Base-by-base conservation (phyloP, 2,797 vertebrate species). In the Propithecus perrieri region DNA sequence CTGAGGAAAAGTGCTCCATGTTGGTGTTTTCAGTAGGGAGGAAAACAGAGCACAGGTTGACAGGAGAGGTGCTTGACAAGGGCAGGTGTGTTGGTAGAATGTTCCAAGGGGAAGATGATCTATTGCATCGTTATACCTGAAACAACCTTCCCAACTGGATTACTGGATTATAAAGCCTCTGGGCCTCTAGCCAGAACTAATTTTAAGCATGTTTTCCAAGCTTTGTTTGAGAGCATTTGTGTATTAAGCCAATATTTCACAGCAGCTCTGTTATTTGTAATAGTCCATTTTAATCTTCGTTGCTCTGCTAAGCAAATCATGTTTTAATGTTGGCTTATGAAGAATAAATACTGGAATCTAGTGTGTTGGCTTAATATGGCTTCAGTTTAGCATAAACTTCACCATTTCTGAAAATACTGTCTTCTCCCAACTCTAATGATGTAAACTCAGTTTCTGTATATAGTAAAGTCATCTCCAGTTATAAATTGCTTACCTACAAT, bases 311-410 rank as follows among this genome's bases (percentile, higher is more conserved):
- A 97, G 41, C 55, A 85, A 92, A 85, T 94, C 81, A 85, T 83
- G 30, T 91, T 94, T 93, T 33, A 91, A 84, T 59, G 57, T 88
- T 96, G 95, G 90, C 67, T 67, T 76, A 28, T 26, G 50, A 85
- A 95, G 87, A 92, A 46, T 94, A 97, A 96, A 94, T 85, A 88
- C 46, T 90, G 14, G n/a, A 91, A n/a, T 90, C 53, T 61, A 53
- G 7, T 20, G 22, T 93, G 17, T 94, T 30, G 10, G 22, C 15
- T 84, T 96, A 91, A 76, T 43, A 79, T 5, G 46, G 63, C 20
- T 79, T 92, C 20, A 48, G 24, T 33, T 74, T 63, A 85, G 33
- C 59, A 38, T 57, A 71, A 59, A 79, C 38, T 75, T 95, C 0
- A 30, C 15, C 76, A 1, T 95, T 88, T 83, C 63, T 84, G 63